Percentiles rank a stretch among this genome's conserved stretches.
Conservation (phyloP, 2,888 invertebrate species). For the Strigamia maritima region DNA sequence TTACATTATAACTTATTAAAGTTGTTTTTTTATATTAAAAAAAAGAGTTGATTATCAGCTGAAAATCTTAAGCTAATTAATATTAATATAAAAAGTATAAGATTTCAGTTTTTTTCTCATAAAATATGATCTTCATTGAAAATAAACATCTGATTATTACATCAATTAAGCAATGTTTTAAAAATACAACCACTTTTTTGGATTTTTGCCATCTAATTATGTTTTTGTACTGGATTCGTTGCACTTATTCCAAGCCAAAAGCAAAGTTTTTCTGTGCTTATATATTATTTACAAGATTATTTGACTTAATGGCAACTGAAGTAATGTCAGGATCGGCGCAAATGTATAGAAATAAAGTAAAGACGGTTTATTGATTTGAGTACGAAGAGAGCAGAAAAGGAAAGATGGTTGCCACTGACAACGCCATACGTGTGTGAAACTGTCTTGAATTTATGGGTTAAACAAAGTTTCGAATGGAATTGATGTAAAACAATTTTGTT, state of each 20-base stretch:
- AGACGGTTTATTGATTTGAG: conserved; percentile 9
- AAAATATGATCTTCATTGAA: neutral
- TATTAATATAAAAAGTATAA: neutral
- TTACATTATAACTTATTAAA: neutral
- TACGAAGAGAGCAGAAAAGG: neutral
- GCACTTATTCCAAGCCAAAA: neutral
- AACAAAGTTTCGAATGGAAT: neutral
- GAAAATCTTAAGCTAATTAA: neutral
- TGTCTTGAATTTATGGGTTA: neutral
- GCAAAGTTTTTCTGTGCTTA: neutral
- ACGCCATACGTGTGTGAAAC: neutral
- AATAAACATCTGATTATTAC: neutral
- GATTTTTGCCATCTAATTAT: neutral
- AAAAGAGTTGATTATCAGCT: no score
- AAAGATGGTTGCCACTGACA: neutral
- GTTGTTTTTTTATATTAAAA: no score
- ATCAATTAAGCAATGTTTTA: neutral
- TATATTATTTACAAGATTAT: neutral
- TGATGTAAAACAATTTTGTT: neutral
- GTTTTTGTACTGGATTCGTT: neutral
- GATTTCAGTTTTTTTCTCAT: neutral
- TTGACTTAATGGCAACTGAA: neutral
- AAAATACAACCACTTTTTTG: neutral
- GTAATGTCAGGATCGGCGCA: neutral
- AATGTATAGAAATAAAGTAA: conserved; percentile 14